phyloP scores from a whole-genome alignment of 2,113 vertebrate genomes.

The Hippocampus comes region DNA sequence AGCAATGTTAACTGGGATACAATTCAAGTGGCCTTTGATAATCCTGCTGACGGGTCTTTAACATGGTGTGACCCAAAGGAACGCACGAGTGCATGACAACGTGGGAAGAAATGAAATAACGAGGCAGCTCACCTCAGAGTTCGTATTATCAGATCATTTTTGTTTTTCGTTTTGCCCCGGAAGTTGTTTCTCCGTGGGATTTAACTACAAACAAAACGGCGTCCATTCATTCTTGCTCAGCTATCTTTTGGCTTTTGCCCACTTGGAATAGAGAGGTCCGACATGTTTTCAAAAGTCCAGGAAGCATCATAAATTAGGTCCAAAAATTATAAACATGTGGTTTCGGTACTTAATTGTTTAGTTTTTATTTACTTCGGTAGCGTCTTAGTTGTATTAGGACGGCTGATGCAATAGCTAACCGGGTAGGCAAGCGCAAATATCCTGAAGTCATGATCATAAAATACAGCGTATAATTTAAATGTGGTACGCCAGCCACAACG shows the following conservation, averaged over 20 bases:
- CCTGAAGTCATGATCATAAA: background rate
- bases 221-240: background rate
- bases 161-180: background rate
- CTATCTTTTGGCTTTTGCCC: background rate
- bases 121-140: too few relatives aligned
- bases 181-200: too few relatives aligned
- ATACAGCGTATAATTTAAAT: background rate
- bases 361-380: background rate
- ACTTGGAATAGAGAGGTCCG: background rate
- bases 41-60: background rate
- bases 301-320: too few relatives aligned
- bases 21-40: background rate
- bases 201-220: background rate
- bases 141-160: background rate
- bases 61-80: background rate
- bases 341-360: too few relatives aligned
- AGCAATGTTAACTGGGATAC: slow-evolving; percentile 14
- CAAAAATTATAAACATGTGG: too few relatives aligned
- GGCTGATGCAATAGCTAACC: slow-evolving; percentile 30
- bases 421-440: background rate
- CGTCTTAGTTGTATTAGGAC: background rate
- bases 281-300: background rate
- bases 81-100: too few relatives aligned
- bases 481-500: too few relatives aligned
- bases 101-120: background rate